phyloP scores from a whole-genome alignment of 2,113 vertebrate species.

The Casuarius casuarius region DNA sequence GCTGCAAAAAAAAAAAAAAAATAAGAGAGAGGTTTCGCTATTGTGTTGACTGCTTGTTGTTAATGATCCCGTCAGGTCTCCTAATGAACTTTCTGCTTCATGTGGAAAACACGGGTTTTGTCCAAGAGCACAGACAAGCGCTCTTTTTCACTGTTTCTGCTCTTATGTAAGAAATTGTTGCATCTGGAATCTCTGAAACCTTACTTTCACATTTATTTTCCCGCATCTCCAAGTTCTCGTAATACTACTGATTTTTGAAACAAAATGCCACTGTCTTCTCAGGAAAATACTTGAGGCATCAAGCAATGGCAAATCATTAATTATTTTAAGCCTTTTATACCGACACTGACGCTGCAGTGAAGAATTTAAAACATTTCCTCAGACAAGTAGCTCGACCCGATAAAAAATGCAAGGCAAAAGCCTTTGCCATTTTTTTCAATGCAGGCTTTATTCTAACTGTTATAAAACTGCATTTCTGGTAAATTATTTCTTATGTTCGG shows the following conservation, averaged over 20 bases:
- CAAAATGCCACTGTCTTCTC: neutral
- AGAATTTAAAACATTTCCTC: conserved; percentile 41
- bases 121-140: neutral
- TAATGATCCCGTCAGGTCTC: conserved; percentile 12
- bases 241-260: neutral
- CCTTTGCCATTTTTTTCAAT: neutral
- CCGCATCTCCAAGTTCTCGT: neutral
- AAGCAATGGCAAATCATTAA: neutral
- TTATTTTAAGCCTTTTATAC: conserved; percentile 29
- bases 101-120: neutral
- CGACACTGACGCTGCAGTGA: neutral
- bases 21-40: neutral
- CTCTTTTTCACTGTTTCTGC: neutral
- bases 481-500: fast-evolving
- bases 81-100: conserved; percentile 1
- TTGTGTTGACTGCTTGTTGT: conserved; percentile 4
- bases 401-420: neutral
- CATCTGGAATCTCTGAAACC: neutral
- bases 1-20: neutral
- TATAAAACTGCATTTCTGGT: neutral
- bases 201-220: neutral
- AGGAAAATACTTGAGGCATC: neutral
- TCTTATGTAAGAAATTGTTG: neutral
- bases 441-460: neutral
- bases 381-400: conserved; percentile 19